Evolutionary conservation across 2,888 invertebrate species (phyloP).

Genomic region (Tachina lurida): DNA sequence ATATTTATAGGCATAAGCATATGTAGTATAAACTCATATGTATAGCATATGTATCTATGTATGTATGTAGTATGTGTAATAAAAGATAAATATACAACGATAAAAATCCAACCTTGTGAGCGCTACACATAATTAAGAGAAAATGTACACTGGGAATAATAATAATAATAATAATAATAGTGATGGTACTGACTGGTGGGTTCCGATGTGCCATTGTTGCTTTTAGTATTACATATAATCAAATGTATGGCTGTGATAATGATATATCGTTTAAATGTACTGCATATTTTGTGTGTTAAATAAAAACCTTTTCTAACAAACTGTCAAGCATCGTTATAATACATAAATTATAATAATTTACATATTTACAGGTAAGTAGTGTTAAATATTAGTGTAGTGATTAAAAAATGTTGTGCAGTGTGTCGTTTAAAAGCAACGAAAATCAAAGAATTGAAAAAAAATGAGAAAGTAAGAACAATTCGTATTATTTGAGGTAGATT

Average conservation of each 20-base stretch:
- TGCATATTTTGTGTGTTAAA: background rate
- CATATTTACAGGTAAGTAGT: background rate
- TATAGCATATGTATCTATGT: background rate
- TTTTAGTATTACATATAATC: conserved; percentile 38
- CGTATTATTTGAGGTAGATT: no score
- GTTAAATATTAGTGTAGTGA: background rate
- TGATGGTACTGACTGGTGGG: conserved; percentile 26
- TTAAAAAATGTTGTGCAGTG: no score
- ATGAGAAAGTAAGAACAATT: no score
- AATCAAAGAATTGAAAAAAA: no score
- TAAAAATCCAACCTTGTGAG: conserved; percentile 66
- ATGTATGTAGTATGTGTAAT: background rate
- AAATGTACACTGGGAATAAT: conserved; percentile 43
- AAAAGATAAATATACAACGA: conserved; percentile 12
- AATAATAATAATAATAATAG: background rate
- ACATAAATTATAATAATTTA: background rate
- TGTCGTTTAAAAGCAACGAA: no score
- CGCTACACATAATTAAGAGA: conserved; percentile 68
- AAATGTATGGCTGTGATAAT: conserved; percentile 45
- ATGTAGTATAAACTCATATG: background rate
- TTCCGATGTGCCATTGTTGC: conserved; percentile 48
- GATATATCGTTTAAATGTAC: conserved; percentile 17
- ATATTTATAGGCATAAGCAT: conserved; percentile 11
- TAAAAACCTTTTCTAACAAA: conserved; percentile 59
- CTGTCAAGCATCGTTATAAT: conserved; percentile 3